Evolutionary conservation across 1,140 invertebrate genomes (phyloP), one percentile per base, ranked within the genome.

Genomic region (Polypedilum vanderplanki): DNA sequence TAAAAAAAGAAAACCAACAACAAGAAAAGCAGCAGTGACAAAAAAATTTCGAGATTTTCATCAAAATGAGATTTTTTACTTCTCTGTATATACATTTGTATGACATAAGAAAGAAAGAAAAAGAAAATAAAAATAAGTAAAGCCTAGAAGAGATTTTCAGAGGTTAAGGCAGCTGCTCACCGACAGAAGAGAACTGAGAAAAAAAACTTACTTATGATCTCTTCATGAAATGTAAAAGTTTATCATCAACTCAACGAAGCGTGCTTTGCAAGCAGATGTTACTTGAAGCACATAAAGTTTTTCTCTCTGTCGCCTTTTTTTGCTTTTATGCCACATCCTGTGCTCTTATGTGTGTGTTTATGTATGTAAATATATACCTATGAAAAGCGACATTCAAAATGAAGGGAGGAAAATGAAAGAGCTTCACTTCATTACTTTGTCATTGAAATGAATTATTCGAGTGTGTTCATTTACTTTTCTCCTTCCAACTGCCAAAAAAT

Each of bases 381-480:
- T 46, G 41, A 57, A 57, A n/a, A 4, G 7, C 12, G 12, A n/a
- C 46, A 15, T 4, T 15, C 12, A 57, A 57, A 15, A n/a, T 15
- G 15, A 57, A n/a, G 46, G 12, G 46, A 57, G n/a, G 10, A 4
- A 57, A 57, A n/a, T n/a, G n/a, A 57, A 46, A 57, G n/a, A 57
- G 46, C 46, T 57, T 57, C 46, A 57, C 46, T 57, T 57, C 46
- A 57, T 57, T 57, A 57, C 46, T 57, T 57, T 57, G 46, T 57
- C 46, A 57, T 57, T 57, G 46, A 57, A 57, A 57, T 57, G 46
- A 57, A 57, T 57, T 57, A 57, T 57, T 57, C 10, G 46, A 57
- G 10, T 57, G n/a, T 57, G 46, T 57, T 57, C 46, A 57, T 57
- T 57, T 57, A 15, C n/a, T 15, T 57, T 57, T 12, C 15, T n/a